These are phyloP conservation scores for Lypha dubia DNA, from an alignment of 2,888 invertebrate species.

Conservation along the genomic window DNA sequence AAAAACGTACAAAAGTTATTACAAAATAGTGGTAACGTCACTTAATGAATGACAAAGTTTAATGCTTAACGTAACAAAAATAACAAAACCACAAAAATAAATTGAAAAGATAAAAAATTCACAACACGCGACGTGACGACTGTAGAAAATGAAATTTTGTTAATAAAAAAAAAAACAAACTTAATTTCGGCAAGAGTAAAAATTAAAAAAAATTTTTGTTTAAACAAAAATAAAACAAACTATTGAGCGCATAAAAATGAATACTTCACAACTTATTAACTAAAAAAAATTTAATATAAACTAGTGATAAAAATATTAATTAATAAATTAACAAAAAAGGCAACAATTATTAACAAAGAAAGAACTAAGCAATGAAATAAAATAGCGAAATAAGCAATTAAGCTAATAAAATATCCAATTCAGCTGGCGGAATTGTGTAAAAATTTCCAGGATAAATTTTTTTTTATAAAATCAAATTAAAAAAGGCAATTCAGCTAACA, in stretches of 20 bases:
- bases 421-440: no score
- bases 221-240: not conserved
- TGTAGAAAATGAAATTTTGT: conserved; percentile 50
- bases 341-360: no score
- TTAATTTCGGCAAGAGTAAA: conserved; percentile 17
- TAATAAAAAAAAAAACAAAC: not conserved
- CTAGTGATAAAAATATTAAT: not conserved
- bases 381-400: no score
- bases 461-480: no score
- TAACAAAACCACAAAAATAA: not conserved
- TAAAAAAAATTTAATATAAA: not conserved
- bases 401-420: no score
- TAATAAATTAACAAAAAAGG: not conserved
- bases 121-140: conserved; percentile 68
- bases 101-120: conserved; percentile 43
- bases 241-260: not conserved
- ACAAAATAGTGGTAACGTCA: conserved; percentile 66
- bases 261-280: not conserved
- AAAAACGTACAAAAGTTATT: conserved; percentile 54
- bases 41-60: conserved; percentile 61
- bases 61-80: not conserved
- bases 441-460: no score
- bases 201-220: conserved; percentile 2
- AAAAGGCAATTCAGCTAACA: no score
- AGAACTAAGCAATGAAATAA: no score